phyloP scores from a whole-genome alignment of 2,113 vertebrate genomes.

The Chaetorhynchus papuensis region DNA sequence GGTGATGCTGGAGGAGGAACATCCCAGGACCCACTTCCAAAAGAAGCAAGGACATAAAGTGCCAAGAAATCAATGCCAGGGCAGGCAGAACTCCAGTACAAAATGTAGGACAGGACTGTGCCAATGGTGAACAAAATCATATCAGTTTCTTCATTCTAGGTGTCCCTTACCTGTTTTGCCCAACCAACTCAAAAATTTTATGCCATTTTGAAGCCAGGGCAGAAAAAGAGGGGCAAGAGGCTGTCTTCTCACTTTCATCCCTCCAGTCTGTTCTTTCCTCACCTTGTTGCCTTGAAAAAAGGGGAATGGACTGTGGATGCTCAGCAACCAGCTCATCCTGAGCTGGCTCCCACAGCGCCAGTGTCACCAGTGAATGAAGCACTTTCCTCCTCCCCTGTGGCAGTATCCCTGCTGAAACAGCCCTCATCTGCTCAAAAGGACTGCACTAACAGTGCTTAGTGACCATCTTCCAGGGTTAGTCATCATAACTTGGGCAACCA shows the following conservation, averaged over 20 bases:
- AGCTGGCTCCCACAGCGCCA: neutral
- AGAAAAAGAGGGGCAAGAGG: neutral
- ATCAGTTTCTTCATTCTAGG: neutral
- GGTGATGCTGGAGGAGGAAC: neutral
- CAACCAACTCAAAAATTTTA: neutral
- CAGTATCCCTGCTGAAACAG: neutral
- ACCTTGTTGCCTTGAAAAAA: neutral
- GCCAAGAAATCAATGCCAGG: neutral
- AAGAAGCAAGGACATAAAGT: neutral
- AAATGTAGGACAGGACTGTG: neutral
- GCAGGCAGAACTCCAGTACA: neutral
- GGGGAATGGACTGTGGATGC: neutral
- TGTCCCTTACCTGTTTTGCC: neutral
- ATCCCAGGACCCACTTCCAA: neutral
- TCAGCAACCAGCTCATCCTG: accelerated
- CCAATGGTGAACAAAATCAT: neutral
- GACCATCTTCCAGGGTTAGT: neutral
- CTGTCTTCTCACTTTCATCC: neutral
- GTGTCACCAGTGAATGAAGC: neutral
- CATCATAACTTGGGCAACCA: neutral
- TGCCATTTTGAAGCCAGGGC: neutral
- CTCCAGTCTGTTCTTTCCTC: neutral
- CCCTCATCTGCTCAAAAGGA: neutral
- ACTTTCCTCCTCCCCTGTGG: neutral
- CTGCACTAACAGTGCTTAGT: neutral